These are phyloP conservation scores for Brachionus asplanchnoidis DNA, from an alignment of 1,140 invertebrate genomes.

Conservation along the genomic window DNA sequence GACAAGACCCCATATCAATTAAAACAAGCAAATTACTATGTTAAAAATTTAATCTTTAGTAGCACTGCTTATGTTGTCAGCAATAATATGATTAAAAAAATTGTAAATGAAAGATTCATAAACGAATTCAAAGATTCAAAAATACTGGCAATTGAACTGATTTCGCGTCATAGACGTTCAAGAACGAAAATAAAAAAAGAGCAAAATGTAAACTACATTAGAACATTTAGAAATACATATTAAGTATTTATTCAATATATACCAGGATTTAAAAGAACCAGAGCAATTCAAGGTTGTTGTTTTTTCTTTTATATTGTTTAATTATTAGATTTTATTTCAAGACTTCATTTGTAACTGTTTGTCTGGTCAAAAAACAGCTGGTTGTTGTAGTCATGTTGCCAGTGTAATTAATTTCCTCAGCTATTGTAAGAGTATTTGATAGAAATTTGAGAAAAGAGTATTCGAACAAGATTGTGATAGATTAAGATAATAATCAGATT, in stretches of 20 bases:
- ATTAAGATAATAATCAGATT: neutral
- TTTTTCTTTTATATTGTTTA: too few species aligned
- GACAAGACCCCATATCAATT: too few species aligned
- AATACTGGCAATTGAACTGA: neutral
- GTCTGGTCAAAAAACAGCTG: too few species aligned
- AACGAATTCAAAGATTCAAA: too few species aligned
- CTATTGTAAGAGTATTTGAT: neutral
- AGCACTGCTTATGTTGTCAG: too few species aligned
- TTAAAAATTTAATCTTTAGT: neutral
- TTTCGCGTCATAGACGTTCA: neutral
- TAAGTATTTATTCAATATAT: conserved; percentile 18
- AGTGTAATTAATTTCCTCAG: neutral
- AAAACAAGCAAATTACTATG: neutral
- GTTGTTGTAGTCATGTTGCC: too few species aligned
- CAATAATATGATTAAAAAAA: too few species aligned
- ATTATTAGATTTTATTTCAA: too few species aligned
- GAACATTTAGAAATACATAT: neutral
- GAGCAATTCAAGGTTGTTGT: too few species aligned
- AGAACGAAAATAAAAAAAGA: neutral
- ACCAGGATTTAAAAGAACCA: neutral
- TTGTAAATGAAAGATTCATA: too few species aligned
- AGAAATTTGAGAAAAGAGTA: neutral
- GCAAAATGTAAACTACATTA: neutral
- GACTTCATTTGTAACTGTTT: too few species aligned
- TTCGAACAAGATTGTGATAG: neutral